Percentiles rank a stretch among this genome's conserved stretches.
phyloP scores from a whole-genome alignment of 2,113 vertebrate species.

The Pongo abelii region DNA sequence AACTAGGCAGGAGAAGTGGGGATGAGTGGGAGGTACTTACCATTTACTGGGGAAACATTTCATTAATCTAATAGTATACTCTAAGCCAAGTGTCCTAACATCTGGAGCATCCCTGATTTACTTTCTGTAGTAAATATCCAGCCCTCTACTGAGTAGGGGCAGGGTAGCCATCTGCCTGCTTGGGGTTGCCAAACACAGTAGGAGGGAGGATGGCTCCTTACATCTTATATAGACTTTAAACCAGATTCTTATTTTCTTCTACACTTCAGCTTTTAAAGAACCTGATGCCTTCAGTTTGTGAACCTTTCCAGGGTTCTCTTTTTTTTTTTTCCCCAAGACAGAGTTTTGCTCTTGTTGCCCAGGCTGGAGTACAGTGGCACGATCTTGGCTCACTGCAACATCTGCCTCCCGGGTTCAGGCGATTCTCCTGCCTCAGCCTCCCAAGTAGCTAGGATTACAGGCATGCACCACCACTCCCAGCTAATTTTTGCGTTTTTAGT shows the following conservation, averaged over 20 bases:
- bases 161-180: not conserved
- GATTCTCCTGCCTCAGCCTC: no score
- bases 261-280: not conserved
- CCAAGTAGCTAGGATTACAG: no score
- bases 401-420: no score
- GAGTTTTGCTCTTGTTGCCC: no score
- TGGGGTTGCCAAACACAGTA: not conserved
- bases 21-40: not conserved
- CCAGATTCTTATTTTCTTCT: not conserved
- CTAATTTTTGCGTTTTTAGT: no score
- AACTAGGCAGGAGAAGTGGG: not conserved
- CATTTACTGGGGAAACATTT: not conserved
- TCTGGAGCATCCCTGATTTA: not conserved
- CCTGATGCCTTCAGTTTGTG: not conserved
- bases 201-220: not conserved
- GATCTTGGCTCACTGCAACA: no score
- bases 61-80: not conserved
- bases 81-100: not conserved
- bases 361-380: no score
- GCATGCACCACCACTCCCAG: no score
- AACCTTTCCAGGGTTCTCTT: not conserved
- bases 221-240: not conserved
- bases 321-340: no score
- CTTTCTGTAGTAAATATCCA: not conserved
- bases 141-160: not conserved